These are phyloP conservation scores for Hylyphantes graminicola DNA, from an alignment of 1,140 invertebrate genomes.

Conservation along the genomic window DNA sequence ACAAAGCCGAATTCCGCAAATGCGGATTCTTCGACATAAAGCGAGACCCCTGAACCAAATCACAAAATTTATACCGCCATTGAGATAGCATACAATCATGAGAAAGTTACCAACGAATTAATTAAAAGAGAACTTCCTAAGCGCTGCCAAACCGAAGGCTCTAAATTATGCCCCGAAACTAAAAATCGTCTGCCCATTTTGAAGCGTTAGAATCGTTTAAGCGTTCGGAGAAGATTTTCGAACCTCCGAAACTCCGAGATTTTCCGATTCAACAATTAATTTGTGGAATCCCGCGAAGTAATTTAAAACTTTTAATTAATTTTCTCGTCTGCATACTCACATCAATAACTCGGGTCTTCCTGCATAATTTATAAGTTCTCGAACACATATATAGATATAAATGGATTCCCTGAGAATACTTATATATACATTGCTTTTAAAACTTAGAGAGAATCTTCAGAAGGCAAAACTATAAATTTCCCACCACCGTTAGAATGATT, in stretches of 20 bases:
- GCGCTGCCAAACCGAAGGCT: too few relatives aligned
- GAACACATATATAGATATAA: background rate
- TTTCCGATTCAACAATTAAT: background rate
- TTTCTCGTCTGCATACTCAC: background rate
- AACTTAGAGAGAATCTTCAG: too few relatives aligned
- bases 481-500: background rate
- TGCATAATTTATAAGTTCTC: background rate
- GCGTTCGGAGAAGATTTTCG: background rate
- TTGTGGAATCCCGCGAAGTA: background rate
- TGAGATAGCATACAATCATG: too few relatives aligned
- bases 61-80: too few relatives aligned
- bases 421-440: too few relatives aligned
- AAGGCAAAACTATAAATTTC: constrained; percentile 3
- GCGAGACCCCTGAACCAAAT: too few relatives aligned
- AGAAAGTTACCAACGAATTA: too few relatives aligned
- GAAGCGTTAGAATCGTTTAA: background rate
- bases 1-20: too few relatives aligned
- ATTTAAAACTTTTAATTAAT: constrained; percentile 14
- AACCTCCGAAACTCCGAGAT: background rate
- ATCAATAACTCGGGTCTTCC: background rate
- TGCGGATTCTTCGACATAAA: too few relatives aligned
- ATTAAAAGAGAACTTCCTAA: too few relatives aligned
- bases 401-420: too few relatives aligned
- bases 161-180: background rate
- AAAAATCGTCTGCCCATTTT: background rate